Evolutionary conservation across 2,113 vertebrate genomes (phyloP).

Genomic region (Oryzias javanicus): DNA sequence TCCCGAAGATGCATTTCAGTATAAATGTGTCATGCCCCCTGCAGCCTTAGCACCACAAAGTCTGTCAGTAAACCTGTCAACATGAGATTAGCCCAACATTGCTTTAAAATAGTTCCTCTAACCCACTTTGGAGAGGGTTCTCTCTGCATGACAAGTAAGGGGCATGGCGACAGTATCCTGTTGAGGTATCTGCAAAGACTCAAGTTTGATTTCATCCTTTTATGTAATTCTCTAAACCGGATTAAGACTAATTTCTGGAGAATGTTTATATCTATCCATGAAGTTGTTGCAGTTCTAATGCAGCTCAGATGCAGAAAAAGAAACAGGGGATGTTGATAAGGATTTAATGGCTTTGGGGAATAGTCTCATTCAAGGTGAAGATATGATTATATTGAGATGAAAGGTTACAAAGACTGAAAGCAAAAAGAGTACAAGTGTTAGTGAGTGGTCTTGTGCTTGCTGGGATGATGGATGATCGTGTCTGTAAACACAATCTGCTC

Average conservation of each 20-base stretch:
- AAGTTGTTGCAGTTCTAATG: no score
- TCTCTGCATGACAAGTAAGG: not conserved
- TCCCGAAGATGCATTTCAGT: slow-evolving; percentile 2
- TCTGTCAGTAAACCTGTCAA: slow-evolving; percentile 41
- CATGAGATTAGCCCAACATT: slow-evolving; percentile 30
- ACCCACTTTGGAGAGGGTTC: slow-evolving; percentile 15
- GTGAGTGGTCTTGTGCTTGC: slow-evolving; percentile 22
- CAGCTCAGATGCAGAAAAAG: no score
- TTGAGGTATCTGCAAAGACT: not conserved
- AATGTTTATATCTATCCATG: no score
- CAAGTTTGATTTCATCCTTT: no score
- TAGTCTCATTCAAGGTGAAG: slow-evolving; percentile 50
- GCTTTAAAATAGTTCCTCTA: slow-evolving; percentile 48
- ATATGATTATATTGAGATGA: slow-evolving; percentile 23
- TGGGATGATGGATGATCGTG: slow-evolving; percentile 61
- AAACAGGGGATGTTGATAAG: no score
- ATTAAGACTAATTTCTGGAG: no score
- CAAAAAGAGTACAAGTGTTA: slow-evolving; percentile 11
- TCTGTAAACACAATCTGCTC: slow-evolving; percentile 60
- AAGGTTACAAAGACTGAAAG: not conserved
- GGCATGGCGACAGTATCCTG: slow-evolving; percentile 9
- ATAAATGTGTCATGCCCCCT: slow-evolving; percentile 9
- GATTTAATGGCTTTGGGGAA: slow-evolving; percentile 9
- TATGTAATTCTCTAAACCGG: no score
- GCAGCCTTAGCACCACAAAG: slow-evolving; percentile 26